phyloP scores from a whole-genome alignment of 2,888 invertebrate genomes.

The Phyto melanocephala region DNA sequence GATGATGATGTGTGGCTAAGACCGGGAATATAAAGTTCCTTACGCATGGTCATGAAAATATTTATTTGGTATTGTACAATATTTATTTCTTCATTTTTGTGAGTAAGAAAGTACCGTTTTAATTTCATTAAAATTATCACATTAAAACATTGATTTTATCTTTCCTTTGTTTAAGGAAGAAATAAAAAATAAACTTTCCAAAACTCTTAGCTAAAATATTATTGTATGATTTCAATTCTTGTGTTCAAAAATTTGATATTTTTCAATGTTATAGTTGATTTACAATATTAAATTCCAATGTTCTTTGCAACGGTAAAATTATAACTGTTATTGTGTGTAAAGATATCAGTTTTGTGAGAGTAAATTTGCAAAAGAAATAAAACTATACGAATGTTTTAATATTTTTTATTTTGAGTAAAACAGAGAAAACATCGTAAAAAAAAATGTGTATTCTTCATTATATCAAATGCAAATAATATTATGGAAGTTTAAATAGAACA shows the following conservation, averaged over 20 bases:
- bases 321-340: constrained; percentile 18
- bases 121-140: constrained; percentile 70
- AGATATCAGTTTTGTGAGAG: too few relatives aligned
- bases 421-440: too few relatives aligned
- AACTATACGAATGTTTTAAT: too few relatives aligned
- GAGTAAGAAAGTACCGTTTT: constrained; percentile 65
- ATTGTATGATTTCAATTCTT: not conserved
- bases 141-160: constrained; percentile 64
- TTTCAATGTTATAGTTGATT: constrained; percentile 4
- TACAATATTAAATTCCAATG: not conserved
- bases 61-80: too few relatives aligned
- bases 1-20: constrained; percentile 23
- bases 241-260: not conserved
- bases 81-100: constrained; percentile 36
- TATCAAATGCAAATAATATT: too few relatives aligned
- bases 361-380: too few relatives aligned
- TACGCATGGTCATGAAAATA: not conserved
- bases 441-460: too few relatives aligned
- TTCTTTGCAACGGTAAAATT: not conserved
- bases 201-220: not conserved
- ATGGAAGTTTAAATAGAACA: too few relatives aligned
- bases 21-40: not conserved
- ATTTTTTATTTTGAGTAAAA: too few relatives aligned
- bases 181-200: not conserved
- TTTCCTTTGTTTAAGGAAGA: constrained; percentile 38